Percentiles rank a stretch among this genome's conserved stretches.
Evolutionary conservation across 2,113 vertebrate species (phyloP).

Genomic region (Cynocephalus volans): DNA sequence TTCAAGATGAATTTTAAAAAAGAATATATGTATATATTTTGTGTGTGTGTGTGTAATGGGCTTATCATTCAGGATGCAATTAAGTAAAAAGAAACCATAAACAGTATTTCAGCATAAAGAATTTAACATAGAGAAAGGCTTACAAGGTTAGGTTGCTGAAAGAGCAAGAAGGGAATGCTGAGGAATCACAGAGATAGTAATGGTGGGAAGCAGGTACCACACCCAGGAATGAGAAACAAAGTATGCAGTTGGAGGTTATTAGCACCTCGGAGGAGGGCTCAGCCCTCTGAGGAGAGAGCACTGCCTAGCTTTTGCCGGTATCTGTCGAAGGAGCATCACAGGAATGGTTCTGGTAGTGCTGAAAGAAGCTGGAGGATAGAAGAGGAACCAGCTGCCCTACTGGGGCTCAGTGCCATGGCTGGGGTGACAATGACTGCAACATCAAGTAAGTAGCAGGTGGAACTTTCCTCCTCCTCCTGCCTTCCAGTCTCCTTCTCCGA

Average conservation of each 20-base stretch:
- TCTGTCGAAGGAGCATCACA: not conserved
- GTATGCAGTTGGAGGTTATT: not conserved
- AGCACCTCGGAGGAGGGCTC: not conserved
- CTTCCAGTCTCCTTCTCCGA: not conserved
- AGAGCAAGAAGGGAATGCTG: not conserved
- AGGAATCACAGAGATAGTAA: not conserved
- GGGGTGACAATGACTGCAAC: not conserved
- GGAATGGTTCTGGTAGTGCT: not conserved
- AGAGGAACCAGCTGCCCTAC: rapidly evolving
- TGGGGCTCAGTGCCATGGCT: not conserved
- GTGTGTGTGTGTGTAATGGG: not conserved
- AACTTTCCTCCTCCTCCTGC: not conserved
- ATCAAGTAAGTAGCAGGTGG: not conserved
- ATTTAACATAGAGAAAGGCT: not conserved
- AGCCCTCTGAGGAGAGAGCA: too few species aligned
- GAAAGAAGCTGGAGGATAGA: not conserved
- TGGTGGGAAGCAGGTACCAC: not conserved
- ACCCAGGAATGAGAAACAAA: not conserved
- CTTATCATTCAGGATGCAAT: not conserved
- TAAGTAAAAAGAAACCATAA: slow-evolving; percentile 24
- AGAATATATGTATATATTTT: not conserved
- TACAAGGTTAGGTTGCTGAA: not conserved
- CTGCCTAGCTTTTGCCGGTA: not conserved
- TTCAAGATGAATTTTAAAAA: slow-evolving; percentile 25
- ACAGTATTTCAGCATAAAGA: not conserved